phyloP scores from a whole-genome alignment of 1,140 invertebrate species.

The Drosophila sucinea region DNA sequence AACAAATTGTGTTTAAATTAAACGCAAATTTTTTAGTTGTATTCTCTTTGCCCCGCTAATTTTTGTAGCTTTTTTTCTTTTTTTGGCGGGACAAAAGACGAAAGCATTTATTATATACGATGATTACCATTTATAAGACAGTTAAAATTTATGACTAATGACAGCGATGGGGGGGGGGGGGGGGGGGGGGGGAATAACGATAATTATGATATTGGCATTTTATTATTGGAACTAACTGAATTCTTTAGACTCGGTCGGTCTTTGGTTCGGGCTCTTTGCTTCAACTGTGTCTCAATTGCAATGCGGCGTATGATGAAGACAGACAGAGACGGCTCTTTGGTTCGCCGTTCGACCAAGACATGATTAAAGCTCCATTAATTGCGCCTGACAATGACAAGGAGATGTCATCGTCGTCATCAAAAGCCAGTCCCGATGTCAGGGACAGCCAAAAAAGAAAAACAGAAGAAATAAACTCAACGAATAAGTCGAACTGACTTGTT shows the following conservation, averaged over 20 bases:
- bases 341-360: conserved; percentile 55
- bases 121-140: conserved; percentile 66
- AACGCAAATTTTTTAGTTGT: conserved; percentile 62
- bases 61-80: background rate
- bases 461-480: background rate
- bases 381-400: conserved; percentile 56
- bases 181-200: background rate
- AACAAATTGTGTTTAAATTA: conserved; percentile 55
- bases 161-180: conserved; percentile 30
- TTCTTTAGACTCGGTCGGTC: background rate
- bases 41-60: conserved; percentile 21
- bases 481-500: background rate
- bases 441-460: conserved; percentile 39
- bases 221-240: conserved; percentile 21
- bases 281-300: conserved; percentile 29
- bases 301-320: conserved; percentile 29
- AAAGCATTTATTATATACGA: conserved; percentile 54
- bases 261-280: background rate
- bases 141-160: conserved; percentile 76
- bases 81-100: background rate
- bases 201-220: conserved; percentile 28
- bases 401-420: conserved; percentile 25
- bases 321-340: background rate
- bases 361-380: conserved; percentile 73
- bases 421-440: conserved; percentile 53